phyloP scores from a whole-genome alignment of 2,888 invertebrate species.

The Oligia fasciuncula region DNA sequence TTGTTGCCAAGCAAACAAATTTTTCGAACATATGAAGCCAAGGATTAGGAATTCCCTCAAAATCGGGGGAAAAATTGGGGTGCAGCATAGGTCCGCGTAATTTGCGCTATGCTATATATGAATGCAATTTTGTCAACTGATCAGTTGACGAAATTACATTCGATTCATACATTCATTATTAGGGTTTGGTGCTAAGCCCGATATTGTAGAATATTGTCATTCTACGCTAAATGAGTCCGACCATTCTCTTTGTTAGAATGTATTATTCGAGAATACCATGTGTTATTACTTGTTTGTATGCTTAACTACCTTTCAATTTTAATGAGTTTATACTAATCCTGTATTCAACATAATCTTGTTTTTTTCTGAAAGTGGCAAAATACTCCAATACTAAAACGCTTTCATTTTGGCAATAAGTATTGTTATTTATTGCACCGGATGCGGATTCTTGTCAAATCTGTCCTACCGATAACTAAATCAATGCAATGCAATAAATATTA shows the following conservation, averaged over 20 bases:
- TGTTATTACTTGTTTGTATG: neutral
- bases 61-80: neutral
- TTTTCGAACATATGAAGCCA: neutral
- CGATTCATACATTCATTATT: neutral
- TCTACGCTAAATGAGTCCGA: neutral
- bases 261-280: neutral
- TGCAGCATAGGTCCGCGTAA: neutral
- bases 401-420: slow-evolving; percentile 37
- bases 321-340: slow-evolving; percentile 18
- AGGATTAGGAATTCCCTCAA: neutral
- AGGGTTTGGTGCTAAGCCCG: neutral
- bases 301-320: slow-evolving; percentile 5
- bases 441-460: slow-evolving; percentile 40
- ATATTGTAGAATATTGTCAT: neutral
- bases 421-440: slow-evolving; percentile 34
- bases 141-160: neutral
- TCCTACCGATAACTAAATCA: slow-evolving; percentile 34
- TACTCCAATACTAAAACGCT: neutral
- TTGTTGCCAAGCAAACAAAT: neutral
- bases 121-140: no score
- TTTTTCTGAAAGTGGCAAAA: slow-evolving; percentile 19
- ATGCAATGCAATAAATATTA: slow-evolving; percentile 39
- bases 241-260: neutral
- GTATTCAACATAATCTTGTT: neutral
- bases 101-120: neutral